Evolutionary conservation across 2,888 invertebrate species (phyloP).

Genomic region (Steinernema carpocapsae): DNA sequence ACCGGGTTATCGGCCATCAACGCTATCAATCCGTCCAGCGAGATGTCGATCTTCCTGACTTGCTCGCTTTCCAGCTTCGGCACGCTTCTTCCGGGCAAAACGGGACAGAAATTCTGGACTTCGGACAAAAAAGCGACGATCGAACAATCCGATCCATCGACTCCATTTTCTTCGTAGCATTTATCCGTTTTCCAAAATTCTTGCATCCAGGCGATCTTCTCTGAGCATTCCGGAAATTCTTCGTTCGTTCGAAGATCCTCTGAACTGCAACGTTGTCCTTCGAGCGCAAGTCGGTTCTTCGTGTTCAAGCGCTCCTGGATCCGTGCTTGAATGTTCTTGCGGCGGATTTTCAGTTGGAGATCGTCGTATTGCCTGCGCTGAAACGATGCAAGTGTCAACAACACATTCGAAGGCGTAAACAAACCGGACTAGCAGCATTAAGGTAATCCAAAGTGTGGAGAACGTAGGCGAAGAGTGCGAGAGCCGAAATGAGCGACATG

Average conservation of each 20-base stretch:
- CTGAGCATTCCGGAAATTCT: constrained; percentile 48
- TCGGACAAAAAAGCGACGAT: constrained; percentile 70
- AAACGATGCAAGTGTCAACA: not conserved
- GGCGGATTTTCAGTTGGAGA: not conserved
- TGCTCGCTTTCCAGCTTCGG: not conserved
- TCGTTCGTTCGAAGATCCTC: not conserved
- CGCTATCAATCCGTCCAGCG: constrained; percentile 58
- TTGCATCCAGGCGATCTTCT: constrained; percentile 69
- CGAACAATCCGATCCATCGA: constrained; percentile 71
- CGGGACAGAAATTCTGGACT: constrained; percentile 71
- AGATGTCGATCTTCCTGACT: not conserved
- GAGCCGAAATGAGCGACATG: constrained; percentile 12
- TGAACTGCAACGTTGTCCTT: not conserved
- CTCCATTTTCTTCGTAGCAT: constrained; percentile 70
- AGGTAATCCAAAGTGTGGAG: constrained; percentile 8
- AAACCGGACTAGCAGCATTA: constrained; percentile 6
- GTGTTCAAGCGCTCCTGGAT: not conserved
- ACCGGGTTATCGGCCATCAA: constrained; percentile 68
- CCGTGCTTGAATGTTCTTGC: not conserved
- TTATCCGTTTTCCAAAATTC: constrained; percentile 70
- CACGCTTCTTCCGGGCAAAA: not conserved
- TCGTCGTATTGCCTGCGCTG: constrained; percentile 9
- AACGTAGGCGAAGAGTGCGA: constrained; percentile 4
- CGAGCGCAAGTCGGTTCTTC: not conserved
- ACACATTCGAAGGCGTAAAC: too few species aligned